Evolutionary conservation across 2,888 invertebrate species (phyloP), one percentile per base, ranked within the genome.

Genomic region (Sphaerophoria rueppellii): DNA sequence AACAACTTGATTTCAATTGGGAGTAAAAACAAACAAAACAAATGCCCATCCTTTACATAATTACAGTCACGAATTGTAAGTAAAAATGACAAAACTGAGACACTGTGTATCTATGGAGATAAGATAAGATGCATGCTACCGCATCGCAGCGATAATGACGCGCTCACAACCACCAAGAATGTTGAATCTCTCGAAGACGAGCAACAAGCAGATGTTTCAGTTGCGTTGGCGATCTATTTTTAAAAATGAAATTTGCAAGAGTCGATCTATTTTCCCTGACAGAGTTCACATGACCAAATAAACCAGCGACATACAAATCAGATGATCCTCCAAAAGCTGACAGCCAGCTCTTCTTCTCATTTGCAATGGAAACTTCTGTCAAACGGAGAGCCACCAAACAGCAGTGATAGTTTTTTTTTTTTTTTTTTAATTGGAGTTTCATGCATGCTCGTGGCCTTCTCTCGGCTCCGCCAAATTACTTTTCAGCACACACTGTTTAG

Each of bases 141-240:
- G 48, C 6, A 43, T 6, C 40, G 9, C 7, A 40, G 40, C 40
- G 40, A 40, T 24, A 7, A 4, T 65, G 50, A 48, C 48, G 35
- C 6, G 6, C 9, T 7, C 40, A 40, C 40, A 40, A 43, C 12
- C 11, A 37, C 6, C 7, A 4, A 37, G 16, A 48, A 48, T 12
- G 24, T 24, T 2, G 11, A 43, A 2, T 2, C 40, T 2, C 2
- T 7, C 40, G 5, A 7, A 7, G 24, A 60, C 40, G 35, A 50
- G 14, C 24, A 52, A 54, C 74, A 71, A 40, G 54, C 79, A 79
- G 71, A 79, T 79, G 70, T 40, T 6, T 40, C 9, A 7, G 43
- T 55, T 65, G 24, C 9, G 52, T 48, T 50, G 35, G n/a, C 6
- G 63, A 32, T 65, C 71, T 80, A 83, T 79, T 79, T 83, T 67